These are phyloP conservation scores for Galeopsomyia nigrocyanea DNA, from an alignment of 2,888 invertebrate genomes.

Conservation along the genomic window DNA sequence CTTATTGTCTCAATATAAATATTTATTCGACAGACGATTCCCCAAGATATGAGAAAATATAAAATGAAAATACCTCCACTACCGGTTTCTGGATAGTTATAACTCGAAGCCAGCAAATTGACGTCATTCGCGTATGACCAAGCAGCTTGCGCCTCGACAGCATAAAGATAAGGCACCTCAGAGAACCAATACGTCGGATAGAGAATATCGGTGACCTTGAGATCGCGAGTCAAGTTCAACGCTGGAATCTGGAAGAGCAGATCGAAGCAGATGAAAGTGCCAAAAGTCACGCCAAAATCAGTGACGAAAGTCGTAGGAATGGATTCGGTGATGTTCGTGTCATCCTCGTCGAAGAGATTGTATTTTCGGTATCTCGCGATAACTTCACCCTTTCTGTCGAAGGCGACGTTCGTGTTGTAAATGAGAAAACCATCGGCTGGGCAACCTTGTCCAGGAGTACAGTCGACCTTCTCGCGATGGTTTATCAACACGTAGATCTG, in stretches of 20 bases:
- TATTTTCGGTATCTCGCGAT: constrained; percentile 74
- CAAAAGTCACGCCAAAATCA: constrained; percentile 85
- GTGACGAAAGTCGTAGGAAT: constrained; percentile 77
- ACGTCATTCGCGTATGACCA: constrained; percentile 79
- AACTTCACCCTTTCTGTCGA: constrained; percentile 80
- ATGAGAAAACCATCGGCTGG: constrained; percentile 70
- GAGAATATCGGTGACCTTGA: constrained; percentile 74
- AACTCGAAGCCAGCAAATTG: constrained; percentile 80
- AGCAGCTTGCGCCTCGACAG: constrained; percentile 78
- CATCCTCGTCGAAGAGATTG: constrained; percentile 69
- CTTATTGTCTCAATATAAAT: too few relatives aligned
- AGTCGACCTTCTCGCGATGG: constrained; percentile 74
- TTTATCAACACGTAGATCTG: constrained; percentile 80
- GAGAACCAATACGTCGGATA: constrained; percentile 87
- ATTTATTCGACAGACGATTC: too few relatives aligned
- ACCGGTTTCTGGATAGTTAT: constrained; percentile 75
- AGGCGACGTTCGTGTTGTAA: constrained; percentile 86
- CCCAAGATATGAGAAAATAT: too few relatives aligned
- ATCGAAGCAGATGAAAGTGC: constrained; percentile 88
- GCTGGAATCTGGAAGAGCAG: constrained; percentile 79
- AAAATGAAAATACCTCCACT: constrained; percentile 73
- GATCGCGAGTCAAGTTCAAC: constrained; percentile 68
- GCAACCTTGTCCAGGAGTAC: constrained; percentile 71
- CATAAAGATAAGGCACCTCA: constrained; percentile 83
- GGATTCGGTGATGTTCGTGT: constrained; percentile 70